Conservation (phyloP, 2,797 vertebrate species). For the Hoplostethus atlanticus region DNA sequence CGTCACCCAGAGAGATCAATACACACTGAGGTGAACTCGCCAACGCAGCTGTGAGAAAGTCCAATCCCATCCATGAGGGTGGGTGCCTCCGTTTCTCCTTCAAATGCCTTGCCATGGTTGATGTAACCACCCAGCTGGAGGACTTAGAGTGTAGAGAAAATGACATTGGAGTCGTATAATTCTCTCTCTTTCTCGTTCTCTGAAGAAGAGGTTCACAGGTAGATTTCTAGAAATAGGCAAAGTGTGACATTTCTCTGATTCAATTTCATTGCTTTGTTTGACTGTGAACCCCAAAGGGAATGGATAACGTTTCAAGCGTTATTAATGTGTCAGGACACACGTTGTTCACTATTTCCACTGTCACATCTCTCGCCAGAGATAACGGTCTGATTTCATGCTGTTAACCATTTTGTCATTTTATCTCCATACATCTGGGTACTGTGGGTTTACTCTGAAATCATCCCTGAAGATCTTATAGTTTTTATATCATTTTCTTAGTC, state of each 20-base stretch:
- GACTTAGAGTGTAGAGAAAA: conserved; percentile 41
- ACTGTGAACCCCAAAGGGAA: conserved; percentile 32
- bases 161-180: conserved; percentile 58
- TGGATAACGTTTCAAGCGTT: conserved; percentile 1
- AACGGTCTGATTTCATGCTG: not conserved
- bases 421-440: not conserved
- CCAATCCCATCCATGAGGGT: conserved; percentile 39
- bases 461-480: too few species aligned
- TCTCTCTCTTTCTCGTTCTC: conserved; percentile 23
- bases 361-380: conserved; percentile 7
- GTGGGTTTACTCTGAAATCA: too few species aligned
- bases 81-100: conserved; percentile 58
- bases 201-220: conserved; percentile 19
- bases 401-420: too few species aligned
- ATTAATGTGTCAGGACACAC: not conserved
- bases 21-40: conserved; percentile 44
- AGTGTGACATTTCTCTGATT: conserved; percentile 35
- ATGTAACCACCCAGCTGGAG: conserved; percentile 67
- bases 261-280: conserved; percentile 6
- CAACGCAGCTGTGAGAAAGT: conserved; percentile 49
- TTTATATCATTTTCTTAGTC: too few species aligned
- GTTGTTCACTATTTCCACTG: conserved; percentile 1
- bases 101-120: conserved; percentile 47
- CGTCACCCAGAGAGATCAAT: conserved; percentile 68
- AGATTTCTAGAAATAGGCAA: conserved; percentile 25